A percentile compares a stretch with the other conserved stretches of the same genome.
phyloP scores from a whole-genome alignment of 1,140 invertebrate species.

The Sitobion miscanthi region DNA sequence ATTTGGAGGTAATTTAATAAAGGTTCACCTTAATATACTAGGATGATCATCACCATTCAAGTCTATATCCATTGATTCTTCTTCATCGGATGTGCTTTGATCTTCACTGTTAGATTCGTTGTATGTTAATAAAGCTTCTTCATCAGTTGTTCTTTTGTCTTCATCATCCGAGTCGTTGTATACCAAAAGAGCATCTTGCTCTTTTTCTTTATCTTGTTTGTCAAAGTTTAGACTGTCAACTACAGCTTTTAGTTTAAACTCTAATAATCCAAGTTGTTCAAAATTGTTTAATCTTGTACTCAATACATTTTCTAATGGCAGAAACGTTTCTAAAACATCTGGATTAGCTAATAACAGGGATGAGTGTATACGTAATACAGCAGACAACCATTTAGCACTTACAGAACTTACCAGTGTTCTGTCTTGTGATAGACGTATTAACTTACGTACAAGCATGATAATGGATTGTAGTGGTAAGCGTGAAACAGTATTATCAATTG shows the following conservation, averaged over 20 bases:
- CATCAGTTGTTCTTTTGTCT: conserved; percentile 47
- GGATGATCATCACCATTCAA: conserved; percentile 39
- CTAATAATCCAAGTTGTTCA: conserved; percentile 46
- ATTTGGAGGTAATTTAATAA: background rate
- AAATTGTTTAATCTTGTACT: conserved; percentile 48
- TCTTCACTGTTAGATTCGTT: conserved; percentile 1
- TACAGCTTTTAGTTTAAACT: conserved; percentile 46
- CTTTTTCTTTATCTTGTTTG: conserved; percentile 37
- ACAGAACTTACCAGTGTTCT: conserved; percentile 43
- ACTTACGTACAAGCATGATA: conserved; percentile 31
- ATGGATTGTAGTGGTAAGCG: conserved; percentile 36
- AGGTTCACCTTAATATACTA: conserved; percentile 11
- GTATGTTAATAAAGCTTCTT: conserved; percentile 38
- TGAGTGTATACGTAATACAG: conserved; percentile 41
- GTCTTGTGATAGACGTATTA: conserved; percentile 41
- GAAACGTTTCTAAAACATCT: conserved; percentile 46
- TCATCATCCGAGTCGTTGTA: conserved; percentile 50
- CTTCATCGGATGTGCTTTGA: conserved; percentile 43
- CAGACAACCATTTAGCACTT: conserved; percentile 36
- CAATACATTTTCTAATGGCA: conserved; percentile 44
- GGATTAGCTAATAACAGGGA: conserved; percentile 44
- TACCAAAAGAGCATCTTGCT: conserved; percentile 35
- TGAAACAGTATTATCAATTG: conserved; percentile 50
- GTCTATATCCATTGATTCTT: conserved; percentile 45
- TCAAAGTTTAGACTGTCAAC: conserved; percentile 31